Evolutionary conservation across 2,888 invertebrate genomes (phyloP).

Genomic region (Amphipoea oculea): DNA sequence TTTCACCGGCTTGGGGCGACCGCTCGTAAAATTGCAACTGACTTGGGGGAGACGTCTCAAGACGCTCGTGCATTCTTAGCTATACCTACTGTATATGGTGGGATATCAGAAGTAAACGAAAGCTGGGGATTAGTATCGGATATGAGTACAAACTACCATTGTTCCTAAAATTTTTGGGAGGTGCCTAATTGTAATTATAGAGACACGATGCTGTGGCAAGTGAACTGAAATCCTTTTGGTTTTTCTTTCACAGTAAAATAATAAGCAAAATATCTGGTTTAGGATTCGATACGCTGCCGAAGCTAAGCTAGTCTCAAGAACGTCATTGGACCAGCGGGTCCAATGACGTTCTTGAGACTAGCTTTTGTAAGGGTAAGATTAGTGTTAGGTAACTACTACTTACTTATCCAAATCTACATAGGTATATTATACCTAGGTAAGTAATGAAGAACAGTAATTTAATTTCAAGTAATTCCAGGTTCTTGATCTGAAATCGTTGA

Average conservation of each 20-base stretch:
- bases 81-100: constrained; percentile 68
- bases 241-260: neutral
- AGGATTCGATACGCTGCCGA: neutral
- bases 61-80: constrained; percentile 88
- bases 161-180: neutral
- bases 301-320: no score
- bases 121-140: neutral
- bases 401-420: neutral
- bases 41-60: constrained; percentile 87
- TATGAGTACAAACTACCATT: no score
- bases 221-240: neutral
- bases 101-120: constrained; percentile 12
- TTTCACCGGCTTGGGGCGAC: constrained; percentile 77
- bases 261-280: neutral
- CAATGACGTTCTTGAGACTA: neutral
- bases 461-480: neutral
- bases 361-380: neutral
- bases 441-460: neutral
- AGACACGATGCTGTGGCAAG: neutral
- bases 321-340: no score
- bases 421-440: neutral
- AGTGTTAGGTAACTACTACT: neutral
- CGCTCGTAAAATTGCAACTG: constrained; percentile 89
- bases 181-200: neutral
- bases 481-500: neutral